Conservation (phyloP, 2,797 vertebrate genomes). For the Crax fasciolata region DNA sequence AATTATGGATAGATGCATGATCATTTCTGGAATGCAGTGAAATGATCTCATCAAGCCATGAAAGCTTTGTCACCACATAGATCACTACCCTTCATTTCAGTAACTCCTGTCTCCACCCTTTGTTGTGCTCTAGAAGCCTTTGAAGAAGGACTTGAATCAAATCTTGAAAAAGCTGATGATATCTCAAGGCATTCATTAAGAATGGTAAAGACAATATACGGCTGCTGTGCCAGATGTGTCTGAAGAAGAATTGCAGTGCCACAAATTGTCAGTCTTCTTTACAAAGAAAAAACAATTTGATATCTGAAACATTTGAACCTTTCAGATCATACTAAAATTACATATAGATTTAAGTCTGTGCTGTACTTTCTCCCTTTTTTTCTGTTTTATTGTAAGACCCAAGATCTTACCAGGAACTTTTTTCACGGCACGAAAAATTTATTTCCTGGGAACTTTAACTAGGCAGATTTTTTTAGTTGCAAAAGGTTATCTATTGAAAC, state of each 20-base stretch:
- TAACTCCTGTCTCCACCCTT: not conserved
- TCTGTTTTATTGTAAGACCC: not conserved
- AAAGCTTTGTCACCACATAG: not conserved
- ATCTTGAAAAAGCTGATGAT: not conserved
- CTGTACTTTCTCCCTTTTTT: too few species aligned
- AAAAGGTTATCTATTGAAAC: not conserved
- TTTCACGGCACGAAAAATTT: not conserved
- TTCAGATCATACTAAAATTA: not conserved
- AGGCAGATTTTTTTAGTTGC: not conserved
- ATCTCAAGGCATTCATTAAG: slow-evolving; percentile 8
- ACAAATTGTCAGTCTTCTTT: not conserved
- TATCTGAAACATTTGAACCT: not conserved
- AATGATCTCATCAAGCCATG: not conserved
- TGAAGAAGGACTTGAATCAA: slow-evolving; percentile 27
- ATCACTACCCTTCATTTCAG: not conserved
- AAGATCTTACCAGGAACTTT: not conserved
- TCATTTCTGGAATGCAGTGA: not conserved
- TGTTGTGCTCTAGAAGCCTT: not conserved
- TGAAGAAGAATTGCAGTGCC: not conserved
- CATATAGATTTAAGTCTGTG: not conserved
- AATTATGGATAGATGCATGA: not conserved
- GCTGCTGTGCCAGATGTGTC: not conserved
- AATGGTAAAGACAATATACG: not conserved
- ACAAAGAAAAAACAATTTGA: not conserved
- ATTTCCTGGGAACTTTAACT: not conserved